Evolutionary conservation across 2,888 invertebrate genomes (phyloP), one percentile per base, ranked within the genome.

Genomic region (Oscheius sp.): DNA sequence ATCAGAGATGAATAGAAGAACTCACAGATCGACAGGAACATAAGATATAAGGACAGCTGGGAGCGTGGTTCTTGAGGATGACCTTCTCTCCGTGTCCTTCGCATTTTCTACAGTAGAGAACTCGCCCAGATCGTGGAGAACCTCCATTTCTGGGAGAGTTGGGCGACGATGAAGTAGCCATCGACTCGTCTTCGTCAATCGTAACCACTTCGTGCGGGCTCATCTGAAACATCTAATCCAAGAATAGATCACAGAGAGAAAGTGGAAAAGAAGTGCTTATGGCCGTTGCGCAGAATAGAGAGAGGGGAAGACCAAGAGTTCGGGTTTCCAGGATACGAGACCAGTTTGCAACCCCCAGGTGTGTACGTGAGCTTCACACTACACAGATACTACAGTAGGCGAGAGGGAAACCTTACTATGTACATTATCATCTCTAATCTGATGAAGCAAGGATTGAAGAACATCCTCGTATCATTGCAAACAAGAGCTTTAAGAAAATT

Each of bases 51-150:
- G 82, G 83, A 42, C 83, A 83, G 23, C 74, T 72, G 6, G 83
- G 79, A 1, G 82, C 76, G 52, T 83, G 83, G 33, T 81, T 80
- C 69, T 83, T 83, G 42, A 83, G 71, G 17, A 78, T 74, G 29
- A 75, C 75, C 53, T 78, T 75, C 39, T 73, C 70, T 3, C 82
- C 82, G 58, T 83, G 83, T 39, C 81, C 81, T 48, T 81, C 81
- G 52, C 83, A 83, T 63, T 82, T 82, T 65, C 83, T 70, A 58
- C 83, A 83, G 69, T 78, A 78, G 33, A 78, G 65, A 1, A 78
- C 57, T 1, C 78, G 67, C 17, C 78, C 78, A 45, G 15, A 31
- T 3, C 64, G 27, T 8, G 64, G 48, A 15, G 29, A 33, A 10
- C 64, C 48, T 2, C 48, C 34, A 10, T 17, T 46, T 29, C 48